Conservation (phyloP, 2,888 invertebrate genomes). For the Holacanthella duospinosa region DNA sequence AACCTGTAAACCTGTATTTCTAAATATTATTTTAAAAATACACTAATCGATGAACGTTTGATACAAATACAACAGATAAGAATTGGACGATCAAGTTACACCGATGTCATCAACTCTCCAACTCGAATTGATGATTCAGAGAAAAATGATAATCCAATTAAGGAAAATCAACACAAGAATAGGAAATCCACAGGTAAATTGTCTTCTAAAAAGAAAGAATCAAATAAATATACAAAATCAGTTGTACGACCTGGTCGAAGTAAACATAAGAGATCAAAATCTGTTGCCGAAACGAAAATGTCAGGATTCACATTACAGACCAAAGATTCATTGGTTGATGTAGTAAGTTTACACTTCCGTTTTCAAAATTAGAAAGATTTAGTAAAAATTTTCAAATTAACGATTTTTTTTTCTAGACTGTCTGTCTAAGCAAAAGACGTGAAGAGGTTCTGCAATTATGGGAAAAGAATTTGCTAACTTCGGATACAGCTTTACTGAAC, state of each 20-base stretch:
- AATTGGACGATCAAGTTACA: no score
- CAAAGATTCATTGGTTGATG: conserved; percentile 34
- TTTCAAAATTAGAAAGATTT: conserved; percentile 1
- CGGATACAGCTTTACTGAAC: conserved; percentile 18
- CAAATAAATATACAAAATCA: no score
- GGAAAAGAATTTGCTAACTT: conserved; percentile 23
- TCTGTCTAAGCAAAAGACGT: conserved; percentile 27
- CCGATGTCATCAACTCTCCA: no score
- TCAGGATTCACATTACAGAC: conserved; percentile 20
- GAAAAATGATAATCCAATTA: no score
- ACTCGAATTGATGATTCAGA: no score
- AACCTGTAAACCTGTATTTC: no score
- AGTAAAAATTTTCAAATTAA: neutral
- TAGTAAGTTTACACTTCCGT: conserved; percentile 28
- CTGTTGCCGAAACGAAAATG: conserved; percentile 4
- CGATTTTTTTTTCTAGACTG: conserved; percentile 24
- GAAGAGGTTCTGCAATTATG: conserved; percentile 29
- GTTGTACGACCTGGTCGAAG: no score
- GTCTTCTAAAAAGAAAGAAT: neutral
- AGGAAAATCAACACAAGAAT: neutral
- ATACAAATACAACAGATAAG: no score
- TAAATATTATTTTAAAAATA: no score
- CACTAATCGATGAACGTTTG: no score
- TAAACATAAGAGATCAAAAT: neutral
- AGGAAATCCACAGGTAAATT: neutral